These are phyloP conservation scores for Odontomyia ornata DNA, from an alignment of 2,888 invertebrate genomes.

Conservation along the genomic window DNA sequence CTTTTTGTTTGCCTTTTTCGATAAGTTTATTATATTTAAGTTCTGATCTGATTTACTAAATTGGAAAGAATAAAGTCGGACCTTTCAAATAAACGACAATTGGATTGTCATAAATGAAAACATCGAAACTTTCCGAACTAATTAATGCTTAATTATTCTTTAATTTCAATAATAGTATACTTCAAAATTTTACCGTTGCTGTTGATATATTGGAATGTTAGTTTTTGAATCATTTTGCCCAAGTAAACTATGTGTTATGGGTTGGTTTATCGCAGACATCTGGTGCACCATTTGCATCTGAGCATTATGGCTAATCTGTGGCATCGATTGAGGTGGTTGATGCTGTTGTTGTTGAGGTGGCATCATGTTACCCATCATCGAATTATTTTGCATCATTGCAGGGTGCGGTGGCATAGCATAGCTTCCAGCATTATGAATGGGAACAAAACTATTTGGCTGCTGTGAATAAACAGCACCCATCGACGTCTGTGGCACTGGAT, in stretches of 20 bases:
- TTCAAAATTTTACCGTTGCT: constrained; percentile 61
- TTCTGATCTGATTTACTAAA: too few species aligned
- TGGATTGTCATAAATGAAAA: too few species aligned
- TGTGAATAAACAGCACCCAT: constrained; percentile 31
- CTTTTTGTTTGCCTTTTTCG: too few species aligned
- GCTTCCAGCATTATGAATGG: constrained; percentile 2
- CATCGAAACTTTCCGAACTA: too few species aligned
- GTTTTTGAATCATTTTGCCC: constrained; percentile 60
- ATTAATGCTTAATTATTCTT: too few species aligned
- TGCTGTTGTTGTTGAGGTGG: constrained; percentile 17
- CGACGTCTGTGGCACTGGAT: constrained; percentile 49
- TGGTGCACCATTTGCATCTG: constrained; percentile 45
- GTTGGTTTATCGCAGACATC: constrained; percentile 54
- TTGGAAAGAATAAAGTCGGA: too few species aligned
- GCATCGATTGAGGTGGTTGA: constrained; percentile 42
- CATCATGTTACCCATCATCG: constrained; percentile 13
- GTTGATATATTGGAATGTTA: constrained; percentile 64
- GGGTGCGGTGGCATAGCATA: constrained; percentile 30
- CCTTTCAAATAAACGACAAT: too few species aligned
- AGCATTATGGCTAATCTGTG: constrained; percentile 46
- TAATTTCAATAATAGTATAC: too few species aligned
- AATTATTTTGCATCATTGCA: constrained; percentile 20
- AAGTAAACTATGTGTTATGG: constrained; percentile 58
- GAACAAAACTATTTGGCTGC: constrained; percentile 27
- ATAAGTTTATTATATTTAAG: too few species aligned